A percentile compares a stretch with the other conserved stretches of the same genome.
These are phyloP conservation scores for Pogona vitticeps DNA, from an alignment of 2,113 vertebrate species.

Conservation along the genomic window DNA sequence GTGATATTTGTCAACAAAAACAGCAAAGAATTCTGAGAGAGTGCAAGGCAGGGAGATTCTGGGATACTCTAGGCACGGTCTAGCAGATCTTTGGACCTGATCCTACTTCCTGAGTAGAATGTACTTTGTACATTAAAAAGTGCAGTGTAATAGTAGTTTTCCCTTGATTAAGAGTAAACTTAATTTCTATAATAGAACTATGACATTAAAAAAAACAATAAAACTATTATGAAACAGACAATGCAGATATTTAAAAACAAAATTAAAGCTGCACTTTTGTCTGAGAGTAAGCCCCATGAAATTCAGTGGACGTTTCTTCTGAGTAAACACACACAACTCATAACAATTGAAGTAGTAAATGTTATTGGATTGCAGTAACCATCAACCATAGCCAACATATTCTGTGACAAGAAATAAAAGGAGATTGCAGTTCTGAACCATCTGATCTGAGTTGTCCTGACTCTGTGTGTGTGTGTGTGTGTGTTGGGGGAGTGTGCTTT, in stretches of 20 bases:
- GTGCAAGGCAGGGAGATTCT: neutral
- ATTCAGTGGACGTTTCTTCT: neutral
- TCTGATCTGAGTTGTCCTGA: too few relatives aligned
- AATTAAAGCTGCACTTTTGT: too few relatives aligned
- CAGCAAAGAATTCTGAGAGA: neutral
- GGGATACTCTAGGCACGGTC: neutral
- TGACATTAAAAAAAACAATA: neutral
- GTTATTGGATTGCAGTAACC: too few relatives aligned
- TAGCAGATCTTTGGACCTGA: neutral
- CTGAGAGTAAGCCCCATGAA: neutral
- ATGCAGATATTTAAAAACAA: neutral
- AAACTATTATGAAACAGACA: too few relatives aligned
- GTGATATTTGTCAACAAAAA: neutral
- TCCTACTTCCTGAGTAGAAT: neutral
- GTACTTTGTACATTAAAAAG: neutral
- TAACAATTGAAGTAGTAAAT: neutral
- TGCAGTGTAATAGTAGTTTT: neutral
- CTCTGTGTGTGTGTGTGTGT: too few relatives aligned
- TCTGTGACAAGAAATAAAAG: too few relatives aligned
- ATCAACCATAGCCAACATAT: too few relatives aligned
- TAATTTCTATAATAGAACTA: too few relatives aligned
- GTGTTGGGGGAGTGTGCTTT: neutral
- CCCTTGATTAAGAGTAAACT: neutral
- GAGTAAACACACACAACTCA: neutral
- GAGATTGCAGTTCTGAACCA: too few relatives aligned